Conservation (phyloP, 2,888 invertebrate genomes). For the Stenurella melanura region DNA sequence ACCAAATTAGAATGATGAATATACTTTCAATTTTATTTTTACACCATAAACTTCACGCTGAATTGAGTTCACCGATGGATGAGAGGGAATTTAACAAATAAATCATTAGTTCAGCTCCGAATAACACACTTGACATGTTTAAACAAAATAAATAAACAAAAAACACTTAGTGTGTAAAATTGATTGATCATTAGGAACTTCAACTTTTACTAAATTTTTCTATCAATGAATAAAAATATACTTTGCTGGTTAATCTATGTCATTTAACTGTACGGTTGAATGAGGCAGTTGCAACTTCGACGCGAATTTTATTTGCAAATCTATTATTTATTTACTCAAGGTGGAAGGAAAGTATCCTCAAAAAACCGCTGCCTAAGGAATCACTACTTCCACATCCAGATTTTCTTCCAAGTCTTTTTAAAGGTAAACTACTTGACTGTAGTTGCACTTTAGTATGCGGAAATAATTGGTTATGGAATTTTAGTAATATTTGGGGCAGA, state of each 20-base stretch:
- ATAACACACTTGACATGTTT: slow-evolving; percentile 37
- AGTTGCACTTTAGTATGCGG: too few relatives aligned
- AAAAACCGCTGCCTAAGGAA: too few relatives aligned
- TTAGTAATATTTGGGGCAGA: too few relatives aligned
- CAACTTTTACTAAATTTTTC: neutral
- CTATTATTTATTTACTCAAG: too few relatives aligned
- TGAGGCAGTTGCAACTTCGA: neutral
- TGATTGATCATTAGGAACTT: neutral
- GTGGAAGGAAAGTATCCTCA: too few relatives aligned
- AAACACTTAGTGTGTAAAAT: neutral
- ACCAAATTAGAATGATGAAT: slow-evolving; percentile 15
- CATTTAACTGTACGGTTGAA: neutral
- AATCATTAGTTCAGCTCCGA: slow-evolving; percentile 50
- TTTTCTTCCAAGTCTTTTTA: too few relatives aligned
- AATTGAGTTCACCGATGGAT: slow-evolving; percentile 21
- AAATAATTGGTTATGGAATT: too few relatives aligned
- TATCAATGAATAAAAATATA: neutral
- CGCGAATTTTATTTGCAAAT: too few relatives aligned
- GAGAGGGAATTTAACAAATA: slow-evolving; percentile 29
- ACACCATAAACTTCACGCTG: slow-evolving; percentile 19
- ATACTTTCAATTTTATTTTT: slow-evolving; percentile 38
- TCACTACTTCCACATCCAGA: too few relatives aligned
- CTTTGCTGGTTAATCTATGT: neutral
- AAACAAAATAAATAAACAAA: slow-evolving; percentile 21
- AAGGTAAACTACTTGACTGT: too few relatives aligned